A percentile compares a stretch with the other conserved stretches of the same genome.
These are phyloP conservation scores for Thamnophis elegans DNA, from an alignment of 2,797 vertebrate species.

Conservation along the genomic window DNA sequence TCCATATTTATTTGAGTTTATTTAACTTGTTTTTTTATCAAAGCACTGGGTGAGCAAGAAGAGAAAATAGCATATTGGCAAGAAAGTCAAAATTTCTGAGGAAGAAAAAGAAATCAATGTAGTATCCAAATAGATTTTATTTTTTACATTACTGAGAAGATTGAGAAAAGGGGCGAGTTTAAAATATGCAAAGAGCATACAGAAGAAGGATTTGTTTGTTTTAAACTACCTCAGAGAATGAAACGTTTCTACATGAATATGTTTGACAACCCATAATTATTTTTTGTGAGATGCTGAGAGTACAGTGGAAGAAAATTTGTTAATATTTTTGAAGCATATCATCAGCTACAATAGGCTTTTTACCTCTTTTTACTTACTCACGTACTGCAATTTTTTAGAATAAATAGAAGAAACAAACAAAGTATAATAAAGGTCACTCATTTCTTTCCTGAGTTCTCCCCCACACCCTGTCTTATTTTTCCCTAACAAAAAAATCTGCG, in stretches of 20 bases:
- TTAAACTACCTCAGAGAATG: constrained; percentile 16
- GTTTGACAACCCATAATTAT: constrained; percentile 34
- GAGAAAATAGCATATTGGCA: neutral
- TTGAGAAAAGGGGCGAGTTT: neutral
- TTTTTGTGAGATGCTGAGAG: constrained; percentile 9
- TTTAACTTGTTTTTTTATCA: neutral
- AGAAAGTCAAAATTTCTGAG: neutral
- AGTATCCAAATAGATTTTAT: neutral
- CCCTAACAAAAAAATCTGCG: neutral
- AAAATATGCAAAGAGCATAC: constrained; percentile 26
- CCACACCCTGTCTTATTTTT: neutral
- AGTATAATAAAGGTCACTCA: neutral
- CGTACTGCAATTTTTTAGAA: neutral
- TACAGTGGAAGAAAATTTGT: neutral
- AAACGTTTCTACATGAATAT: constrained; percentile 21
- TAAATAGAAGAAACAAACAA: neutral
- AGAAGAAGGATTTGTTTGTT: constrained; percentile 34
- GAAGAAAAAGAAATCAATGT: neutral
- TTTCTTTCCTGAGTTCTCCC: neutral
- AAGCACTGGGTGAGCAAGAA: neutral
- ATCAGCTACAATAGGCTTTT: constrained; percentile 10
- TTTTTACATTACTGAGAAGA: neutral
- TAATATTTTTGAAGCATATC: constrained; percentile 29
- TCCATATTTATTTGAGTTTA: neutral
- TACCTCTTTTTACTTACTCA: neutral